Evolutionary conservation across 2,888 invertebrate genomes (phyloP).

Genomic region (Eustalomyia histrio): DNA sequence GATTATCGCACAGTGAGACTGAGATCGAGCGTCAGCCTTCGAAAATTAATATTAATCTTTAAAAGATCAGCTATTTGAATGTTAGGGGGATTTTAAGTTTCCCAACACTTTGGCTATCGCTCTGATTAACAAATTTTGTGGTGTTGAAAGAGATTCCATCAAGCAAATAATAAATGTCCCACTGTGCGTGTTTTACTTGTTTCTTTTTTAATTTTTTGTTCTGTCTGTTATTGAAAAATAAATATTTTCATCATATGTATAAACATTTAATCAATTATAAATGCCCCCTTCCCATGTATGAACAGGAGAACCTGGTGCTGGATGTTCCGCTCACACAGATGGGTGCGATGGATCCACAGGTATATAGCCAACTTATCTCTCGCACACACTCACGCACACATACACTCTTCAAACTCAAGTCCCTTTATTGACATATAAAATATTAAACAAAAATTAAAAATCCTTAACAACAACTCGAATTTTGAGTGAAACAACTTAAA

Average conservation of each 20-base stretch:
- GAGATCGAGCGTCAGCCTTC: neutral
- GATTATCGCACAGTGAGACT: conserved; percentile 7
- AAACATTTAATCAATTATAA: conserved; percentile 60
- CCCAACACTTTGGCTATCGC: neutral
- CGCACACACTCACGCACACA: neutral
- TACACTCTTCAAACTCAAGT: neutral
- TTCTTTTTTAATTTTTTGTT: conserved; percentile 2
- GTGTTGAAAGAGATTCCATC: neutral
- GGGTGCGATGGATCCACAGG: conserved; percentile 96
- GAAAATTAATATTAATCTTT: too few species aligned
- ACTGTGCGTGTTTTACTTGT: conserved; percentile 11
- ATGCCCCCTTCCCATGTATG: conserved; percentile 42
- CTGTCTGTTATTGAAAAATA: neutral
- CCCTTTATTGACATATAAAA: neutral
- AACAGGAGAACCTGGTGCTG: conserved; percentile 88
- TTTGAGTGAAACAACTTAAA: neutral
- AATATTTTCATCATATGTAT: conserved; percentile 43
- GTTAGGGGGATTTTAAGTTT: neutral
- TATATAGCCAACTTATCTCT: conserved; percentile 78
- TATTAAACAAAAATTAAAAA: conserved; percentile 8
- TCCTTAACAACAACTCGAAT: neutral
- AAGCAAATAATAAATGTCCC: conserved; percentile 5
- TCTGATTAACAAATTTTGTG: neutral
- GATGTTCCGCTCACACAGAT: conserved; percentile 95
- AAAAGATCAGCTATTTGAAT: too few species aligned